Evolutionary conservation across 2,888 invertebrate species (phyloP), one percentile per base, ranked within the genome.

Genomic region (Lepetodrilus schrolli): DNA sequence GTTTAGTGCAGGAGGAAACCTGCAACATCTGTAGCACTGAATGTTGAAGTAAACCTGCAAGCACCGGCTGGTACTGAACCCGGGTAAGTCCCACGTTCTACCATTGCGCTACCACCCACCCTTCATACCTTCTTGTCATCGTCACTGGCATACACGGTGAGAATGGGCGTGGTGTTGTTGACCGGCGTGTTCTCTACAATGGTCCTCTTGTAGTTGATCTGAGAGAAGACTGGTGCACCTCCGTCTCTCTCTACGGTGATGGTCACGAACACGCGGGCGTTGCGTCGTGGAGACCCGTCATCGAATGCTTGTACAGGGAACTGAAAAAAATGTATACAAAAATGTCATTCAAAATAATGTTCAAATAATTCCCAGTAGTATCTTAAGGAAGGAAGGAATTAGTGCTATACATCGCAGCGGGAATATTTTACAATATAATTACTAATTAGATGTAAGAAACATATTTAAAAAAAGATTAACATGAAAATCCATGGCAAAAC

Each of bases 221-320:
- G 51, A 5, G 30, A 38, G 73, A 79, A 80, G 43, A 3, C 38
- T 51, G 78, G 82, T 65, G 70, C 23, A n/a, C 58, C 70, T 1
- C 17, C 48, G 48, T 83, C 81, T 58, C 80, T 70, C 2, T 48
- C 75, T 17, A 84, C 80, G 17, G 13, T 74, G 21, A 84, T 78
- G 0, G 48, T 37, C 1, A 82, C 82, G 34, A 30, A 26, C 0
- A 70, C 73, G 3, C 13, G 13, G 1, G 47, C 75, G 37, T 36
- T 68, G 23, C 76, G 78, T 50, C 74, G 77, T 23, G 82, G 82
- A n/a, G 43, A 71, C 7, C 82, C 79, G 43, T 84, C 75, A 71
- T 87, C 86, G 38, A 74, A 37, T 10, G 82, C 87, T 30, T 70
- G 34, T 3, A 87, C 83, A 8, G 58, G 70, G 75, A 86, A 86